Evolutionary conservation across 2,113 vertebrate genomes (phyloP), one percentile per base, ranked within the genome.

Genomic region (Rhabdornis inornatus): DNA sequence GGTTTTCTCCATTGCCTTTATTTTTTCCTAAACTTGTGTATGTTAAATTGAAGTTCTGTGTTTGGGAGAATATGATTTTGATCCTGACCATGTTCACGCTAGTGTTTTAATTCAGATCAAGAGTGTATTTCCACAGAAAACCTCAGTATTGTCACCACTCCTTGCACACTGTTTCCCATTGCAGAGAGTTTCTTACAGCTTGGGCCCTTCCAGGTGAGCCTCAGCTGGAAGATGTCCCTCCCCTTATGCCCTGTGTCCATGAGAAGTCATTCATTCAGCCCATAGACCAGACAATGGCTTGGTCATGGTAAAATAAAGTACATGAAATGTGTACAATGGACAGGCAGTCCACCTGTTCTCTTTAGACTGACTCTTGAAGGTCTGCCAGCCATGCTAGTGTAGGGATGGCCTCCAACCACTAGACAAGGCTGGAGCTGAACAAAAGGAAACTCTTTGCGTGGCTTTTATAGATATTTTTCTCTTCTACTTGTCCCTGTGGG

Each of bases 381-480:
- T 80, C 45, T 76, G 20, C 66, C 59, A 0, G 0, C 9, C 3
- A 0, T 57, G 22, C 18, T 35, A 44, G 50, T 0, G 2, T 21
- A 49, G 21, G 9, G 11, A 17, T 61, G 61, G 30, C 42, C 50
- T 83, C 42, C 37, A 55, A 11, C 7, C 30, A 31, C 3, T 0
- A 7, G 50, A 7, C 9, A 24, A 70, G 37, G 37, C 40, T 50
- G 24, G 37, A 83, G 24, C 15, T 63, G 39, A 35, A 33, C 23
- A 35, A 25, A 75, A 66, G 22, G 40, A 56, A 75, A 37, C 8
- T 23, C 2, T 53, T 35, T 39, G 3, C 7, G 47, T 35, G n/a
- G 23, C 57, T 76, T 81, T 76, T 42, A 30, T 47, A 22, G 35
- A 13, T 75, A 21, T 4, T 40, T 25, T 30, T 20, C 18, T 25